Evolutionary conservation across 2,113 vertebrate species (phyloP).

Genomic region (Dinomys branickii): DNA sequence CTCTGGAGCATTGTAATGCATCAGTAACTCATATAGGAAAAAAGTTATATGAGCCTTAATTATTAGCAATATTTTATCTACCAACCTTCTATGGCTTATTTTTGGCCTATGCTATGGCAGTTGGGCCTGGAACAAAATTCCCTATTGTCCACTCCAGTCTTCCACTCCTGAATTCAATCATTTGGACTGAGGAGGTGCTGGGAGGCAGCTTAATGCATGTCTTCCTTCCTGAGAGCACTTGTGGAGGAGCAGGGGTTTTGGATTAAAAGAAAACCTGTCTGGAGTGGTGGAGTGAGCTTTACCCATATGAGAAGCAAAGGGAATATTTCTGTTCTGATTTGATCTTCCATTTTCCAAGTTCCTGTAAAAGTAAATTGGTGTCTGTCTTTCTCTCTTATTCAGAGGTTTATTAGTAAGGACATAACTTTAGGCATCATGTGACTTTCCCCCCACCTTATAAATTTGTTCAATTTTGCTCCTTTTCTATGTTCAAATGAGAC

Average conservation of each 20-base stretch:
- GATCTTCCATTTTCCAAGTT: conserved; percentile 7
- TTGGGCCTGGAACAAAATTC: conserved; percentile 60
- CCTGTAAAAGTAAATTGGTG: conserved; percentile 39
- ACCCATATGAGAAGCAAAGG: neutral
- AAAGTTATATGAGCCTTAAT: conserved; percentile 32
- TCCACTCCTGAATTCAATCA: conserved; percentile 26
- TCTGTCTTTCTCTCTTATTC: conserved; percentile 41
- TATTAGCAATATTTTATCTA: conserved; percentile 79
- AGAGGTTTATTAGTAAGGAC: conserved; percentile 30
- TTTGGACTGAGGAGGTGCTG: neutral
- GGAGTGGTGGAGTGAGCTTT: neutral
- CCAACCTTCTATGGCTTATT: conserved; percentile 50
- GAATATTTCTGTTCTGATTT: neutral
- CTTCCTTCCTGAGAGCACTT: neutral
- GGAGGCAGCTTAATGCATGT: neutral
- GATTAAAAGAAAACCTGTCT: neutral
- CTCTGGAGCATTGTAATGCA: conserved; percentile 38
- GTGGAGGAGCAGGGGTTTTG: neutral
- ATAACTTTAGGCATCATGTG: neutral
- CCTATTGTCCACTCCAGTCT: conserved; percentile 29
- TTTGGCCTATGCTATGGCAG: neutral
- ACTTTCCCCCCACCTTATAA: neutral
- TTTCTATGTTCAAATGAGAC: neutral
- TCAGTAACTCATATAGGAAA: conserved; percentile 47
- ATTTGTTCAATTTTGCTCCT: neutral